phyloP scores from a whole-genome alignment of 2,113 vertebrate genomes.

The Cyanoderma ruficeps region DNA sequence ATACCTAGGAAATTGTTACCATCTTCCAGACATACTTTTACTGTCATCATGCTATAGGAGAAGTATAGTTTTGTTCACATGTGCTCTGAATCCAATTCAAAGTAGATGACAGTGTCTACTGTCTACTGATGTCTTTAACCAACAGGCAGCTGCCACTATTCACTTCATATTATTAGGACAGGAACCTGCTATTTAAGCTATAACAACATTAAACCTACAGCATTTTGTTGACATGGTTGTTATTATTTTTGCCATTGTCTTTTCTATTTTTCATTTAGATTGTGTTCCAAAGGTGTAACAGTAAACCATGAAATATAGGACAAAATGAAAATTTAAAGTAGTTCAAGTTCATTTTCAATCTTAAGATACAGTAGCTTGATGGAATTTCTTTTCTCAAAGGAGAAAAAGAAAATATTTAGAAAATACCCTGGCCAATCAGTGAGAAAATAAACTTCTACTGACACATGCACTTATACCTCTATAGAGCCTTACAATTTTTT shows the following conservation, averaged over 20 bases:
- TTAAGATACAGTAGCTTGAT: background rate
- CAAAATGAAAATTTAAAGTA: background rate
- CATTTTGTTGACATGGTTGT: background rate
- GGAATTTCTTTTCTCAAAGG: background rate
- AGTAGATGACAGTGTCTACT: background rate
- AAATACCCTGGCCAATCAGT: accelerated
- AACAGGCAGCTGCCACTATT: background rate
- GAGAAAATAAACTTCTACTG: background rate
- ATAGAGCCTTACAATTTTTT: background rate
- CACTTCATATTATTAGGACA: background rate
- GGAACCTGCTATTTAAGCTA: background rate
- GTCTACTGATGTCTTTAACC: background rate
- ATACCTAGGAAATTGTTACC: background rate
- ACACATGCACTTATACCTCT: background rate
- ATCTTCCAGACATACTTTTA: background rate
- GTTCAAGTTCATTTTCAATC: background rate
- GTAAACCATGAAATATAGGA: background rate
- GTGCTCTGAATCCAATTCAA: background rate
- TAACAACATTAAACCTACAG: background rate
- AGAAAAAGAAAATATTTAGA: background rate
- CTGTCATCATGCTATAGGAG: background rate
- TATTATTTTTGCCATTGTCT: background rate
- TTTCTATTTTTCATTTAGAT: background rate
- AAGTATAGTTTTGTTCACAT: background rate
- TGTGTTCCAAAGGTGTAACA: background rate